Evolutionary conservation across 2,797 vertebrate genomes (phyloP).

Genomic region (Ceryle rudis): DNA sequence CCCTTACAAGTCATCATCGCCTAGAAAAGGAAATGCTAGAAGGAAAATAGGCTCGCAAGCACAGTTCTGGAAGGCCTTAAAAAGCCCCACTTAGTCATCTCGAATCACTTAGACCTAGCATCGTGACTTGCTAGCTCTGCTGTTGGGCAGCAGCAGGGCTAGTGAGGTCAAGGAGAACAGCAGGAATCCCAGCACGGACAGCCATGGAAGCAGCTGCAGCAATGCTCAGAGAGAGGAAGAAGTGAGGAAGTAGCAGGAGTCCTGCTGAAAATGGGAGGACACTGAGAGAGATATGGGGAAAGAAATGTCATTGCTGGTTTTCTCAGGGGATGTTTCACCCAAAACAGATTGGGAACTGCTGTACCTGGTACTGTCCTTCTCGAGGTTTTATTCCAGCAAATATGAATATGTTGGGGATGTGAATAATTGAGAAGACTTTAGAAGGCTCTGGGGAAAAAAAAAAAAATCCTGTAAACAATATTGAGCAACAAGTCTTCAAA

Average conservation of each 20-base stretch:
- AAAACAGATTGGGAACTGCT: neutral
- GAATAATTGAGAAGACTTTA: conserved; percentile 38
- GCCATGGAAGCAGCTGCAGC: neutral
- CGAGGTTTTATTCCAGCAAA: conserved; percentile 6
- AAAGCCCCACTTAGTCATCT: neutral
- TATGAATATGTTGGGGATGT: conserved; percentile 9
- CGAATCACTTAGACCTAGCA: neutral
- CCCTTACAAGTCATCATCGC: accelerated
- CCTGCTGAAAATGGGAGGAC: neutral
- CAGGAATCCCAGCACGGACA: neutral
- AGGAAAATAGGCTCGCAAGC: neutral
- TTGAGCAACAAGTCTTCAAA: conserved; percentile 53
- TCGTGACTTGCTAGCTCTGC: neutral
- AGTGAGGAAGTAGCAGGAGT: neutral
- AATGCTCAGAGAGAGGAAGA: neutral
- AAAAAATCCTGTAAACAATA: conserved; percentile 39
- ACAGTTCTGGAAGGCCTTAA: neutral
- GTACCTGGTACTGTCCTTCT: neutral
- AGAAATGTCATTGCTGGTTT: neutral
- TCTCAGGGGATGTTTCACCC: neutral
- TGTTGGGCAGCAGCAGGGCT: neutral
- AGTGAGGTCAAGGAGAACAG: neutral
- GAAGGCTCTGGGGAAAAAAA: neutral
- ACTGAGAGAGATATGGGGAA: neutral
- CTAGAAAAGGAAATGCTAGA: neutral